Percentiles rank a stretch among this genome's conserved stretches.
phyloP scores from a whole-genome alignment of 2,888 invertebrate species.

The Salticus scenicus region DNA sequence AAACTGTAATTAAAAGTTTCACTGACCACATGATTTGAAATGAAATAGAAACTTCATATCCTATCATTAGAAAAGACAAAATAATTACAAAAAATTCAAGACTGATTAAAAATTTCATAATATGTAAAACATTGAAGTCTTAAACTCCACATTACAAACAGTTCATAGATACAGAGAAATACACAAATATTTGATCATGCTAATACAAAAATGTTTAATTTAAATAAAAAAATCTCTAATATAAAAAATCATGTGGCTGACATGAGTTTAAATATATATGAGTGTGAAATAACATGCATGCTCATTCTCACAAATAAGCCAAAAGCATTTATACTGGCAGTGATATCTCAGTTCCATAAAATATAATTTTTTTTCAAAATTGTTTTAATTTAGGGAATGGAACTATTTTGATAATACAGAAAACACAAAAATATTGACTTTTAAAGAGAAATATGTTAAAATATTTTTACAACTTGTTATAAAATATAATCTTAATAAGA shows the following conservation, averaged over 20 bases:
- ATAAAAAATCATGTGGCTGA: not conserved
- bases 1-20: slow-evolving; percentile 13
- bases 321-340: slow-evolving; percentile 11
- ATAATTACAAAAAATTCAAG: not conserved
- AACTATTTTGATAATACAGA: not conserved
- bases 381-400: not conserved
- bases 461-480: not conserved
- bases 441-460: not conserved
- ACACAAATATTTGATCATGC: not conserved
- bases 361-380: not conserved
- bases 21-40: not conserved
- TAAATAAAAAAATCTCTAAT: not conserved
- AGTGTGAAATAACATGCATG: not conserved
- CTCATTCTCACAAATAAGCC: not conserved
- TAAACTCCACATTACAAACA: not conserved
- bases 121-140: not conserved
- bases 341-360: not conserved
- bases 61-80: slow-evolving; percentile 1
- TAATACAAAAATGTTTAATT: not conserved
- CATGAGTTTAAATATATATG: not conserved
- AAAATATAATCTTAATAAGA: not conserved
- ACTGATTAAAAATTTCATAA: not conserved
- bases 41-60: not conserved
- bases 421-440: not conserved
- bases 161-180: slow-evolving; percentile 12